These are phyloP conservation scores for Magallana ariakensis DNA, from an alignment of 1,140 invertebrate genomes.

Conservation along the genomic window DNA sequence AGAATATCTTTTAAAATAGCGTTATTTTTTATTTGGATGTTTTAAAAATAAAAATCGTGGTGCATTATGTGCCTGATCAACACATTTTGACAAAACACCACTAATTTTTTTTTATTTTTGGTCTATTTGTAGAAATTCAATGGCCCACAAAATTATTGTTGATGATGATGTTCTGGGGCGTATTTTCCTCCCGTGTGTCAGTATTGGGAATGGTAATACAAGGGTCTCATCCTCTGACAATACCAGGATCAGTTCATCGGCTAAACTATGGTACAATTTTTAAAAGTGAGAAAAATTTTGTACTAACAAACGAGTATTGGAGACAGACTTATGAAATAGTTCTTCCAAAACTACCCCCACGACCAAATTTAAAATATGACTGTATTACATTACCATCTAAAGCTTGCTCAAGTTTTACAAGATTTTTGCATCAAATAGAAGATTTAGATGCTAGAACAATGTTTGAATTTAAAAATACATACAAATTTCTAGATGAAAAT, in stretches of 20 bases:
- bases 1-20: background rate
- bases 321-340: conserved; percentile 5
- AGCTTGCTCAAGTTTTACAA: background rate
- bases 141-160: background rate
- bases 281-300: background rate
- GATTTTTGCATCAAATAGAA: background rate
- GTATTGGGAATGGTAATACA: background rate
- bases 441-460: background rate
- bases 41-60: no score
- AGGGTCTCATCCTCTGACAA: background rate
- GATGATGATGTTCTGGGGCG: conserved; percentile 17
- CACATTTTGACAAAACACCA: background rate
- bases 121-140: background rate
- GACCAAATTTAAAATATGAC: background rate
- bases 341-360: background rate
- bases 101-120: conserved; percentile 37
- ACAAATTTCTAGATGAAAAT: background rate
- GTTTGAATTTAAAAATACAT: background rate
- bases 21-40: no score
- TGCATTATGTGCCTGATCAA: background rate
- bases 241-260: background rate
- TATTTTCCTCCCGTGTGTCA: background rate
- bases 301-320: conserved; percentile 39
- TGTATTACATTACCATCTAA: conserved; percentile 4
- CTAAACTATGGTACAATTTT: conserved; percentile 17